Evolutionary conservation across 1,140 invertebrate genomes (phyloP), one percentile per base, ranked within the genome.

Genomic region (Drosophila persimilis): DNA sequence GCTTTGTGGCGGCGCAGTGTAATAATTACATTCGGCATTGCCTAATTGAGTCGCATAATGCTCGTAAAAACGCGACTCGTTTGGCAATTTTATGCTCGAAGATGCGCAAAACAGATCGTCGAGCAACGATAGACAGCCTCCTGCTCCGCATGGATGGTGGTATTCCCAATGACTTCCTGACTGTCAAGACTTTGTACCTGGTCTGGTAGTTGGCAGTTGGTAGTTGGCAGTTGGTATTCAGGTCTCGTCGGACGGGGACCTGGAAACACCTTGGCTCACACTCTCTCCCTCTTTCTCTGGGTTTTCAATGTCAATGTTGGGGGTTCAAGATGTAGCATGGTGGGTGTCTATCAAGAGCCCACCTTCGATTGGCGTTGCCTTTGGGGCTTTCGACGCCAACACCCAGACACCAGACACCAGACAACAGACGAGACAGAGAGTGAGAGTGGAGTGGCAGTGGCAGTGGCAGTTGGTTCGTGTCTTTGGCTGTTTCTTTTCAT

Each of bases 281-380:
- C 43, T 46, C 41, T 45, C 24, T 53, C 51, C 2, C 35, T 13
- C 35, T 39, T 24, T 5, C 11, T 1, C 43, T 41, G 11, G 5
- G 24, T 22, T 73, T 80, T 84, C 80, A 84, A 84, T 84, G 80
- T 84, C 80, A 84, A 85, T 84, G 80, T 45, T 83, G 53, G 48
- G 53, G 53, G 20, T 52, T 7, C 41, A 8, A 45, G 29, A 24
- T 50, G 29, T 51, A 61, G 55, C 5, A 5, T 41, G 47, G 44
- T 22, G 44, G 62, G 13, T 39, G 66, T 31, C 60, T 48, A 60
- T 69, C 59, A 63, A 74, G 63, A 22, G 24, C 11, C 24, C 24
- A 43, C 22, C 35, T 43, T 44, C 41, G 26, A 31, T 15, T 24
- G 35, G 1, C 29, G 20, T 62, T 57, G 67, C 71, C 62, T 50